Percentiles rank a stretch among this genome's conserved stretches.
Conservation (phyloP, 2,113 vertebrate genomes). For the Cardinalis cardinalis region DNA sequence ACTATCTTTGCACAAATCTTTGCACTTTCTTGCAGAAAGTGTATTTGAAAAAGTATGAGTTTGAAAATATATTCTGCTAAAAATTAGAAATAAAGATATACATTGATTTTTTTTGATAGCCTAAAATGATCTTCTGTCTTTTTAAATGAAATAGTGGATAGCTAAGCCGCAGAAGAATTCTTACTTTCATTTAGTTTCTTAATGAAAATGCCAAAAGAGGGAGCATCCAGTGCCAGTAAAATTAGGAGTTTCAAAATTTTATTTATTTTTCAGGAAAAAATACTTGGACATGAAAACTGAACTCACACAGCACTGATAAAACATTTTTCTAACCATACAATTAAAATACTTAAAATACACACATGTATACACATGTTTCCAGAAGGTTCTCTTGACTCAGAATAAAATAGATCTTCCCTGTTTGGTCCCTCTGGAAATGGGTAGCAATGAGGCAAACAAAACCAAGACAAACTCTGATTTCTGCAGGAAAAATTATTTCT, state of each 20-base stretch:
- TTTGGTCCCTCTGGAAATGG: not conserved
- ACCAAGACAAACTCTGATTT: not conserved
- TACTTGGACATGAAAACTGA: not conserved
- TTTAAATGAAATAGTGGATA: not conserved
- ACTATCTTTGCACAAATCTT: not conserved
- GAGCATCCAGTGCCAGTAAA: not conserved
- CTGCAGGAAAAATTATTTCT: not conserved
- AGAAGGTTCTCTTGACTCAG: not conserved
- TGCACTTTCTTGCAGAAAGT: not conserved
- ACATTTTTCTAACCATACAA: not conserved
- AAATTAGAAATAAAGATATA: not conserved
- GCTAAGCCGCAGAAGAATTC: not conserved
- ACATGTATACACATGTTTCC: not conserved
- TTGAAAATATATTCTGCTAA: not conserved
- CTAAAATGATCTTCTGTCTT: not conserved
- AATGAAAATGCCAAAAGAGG: not conserved
- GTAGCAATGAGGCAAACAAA: not conserved
- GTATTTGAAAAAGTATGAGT: not conserved
- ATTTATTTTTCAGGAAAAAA: not conserved
- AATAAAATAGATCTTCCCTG: not conserved
- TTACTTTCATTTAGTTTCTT: not conserved
- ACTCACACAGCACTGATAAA: not conserved
- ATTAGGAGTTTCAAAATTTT: not conserved
- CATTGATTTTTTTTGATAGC: not conserved
- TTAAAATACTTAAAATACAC: not conserved